Evolutionary conservation across 2,113 vertebrate genomes (phyloP), one percentile per base, ranked within the genome.

Genomic region (Phalacrocorax aristotelis): DNA sequence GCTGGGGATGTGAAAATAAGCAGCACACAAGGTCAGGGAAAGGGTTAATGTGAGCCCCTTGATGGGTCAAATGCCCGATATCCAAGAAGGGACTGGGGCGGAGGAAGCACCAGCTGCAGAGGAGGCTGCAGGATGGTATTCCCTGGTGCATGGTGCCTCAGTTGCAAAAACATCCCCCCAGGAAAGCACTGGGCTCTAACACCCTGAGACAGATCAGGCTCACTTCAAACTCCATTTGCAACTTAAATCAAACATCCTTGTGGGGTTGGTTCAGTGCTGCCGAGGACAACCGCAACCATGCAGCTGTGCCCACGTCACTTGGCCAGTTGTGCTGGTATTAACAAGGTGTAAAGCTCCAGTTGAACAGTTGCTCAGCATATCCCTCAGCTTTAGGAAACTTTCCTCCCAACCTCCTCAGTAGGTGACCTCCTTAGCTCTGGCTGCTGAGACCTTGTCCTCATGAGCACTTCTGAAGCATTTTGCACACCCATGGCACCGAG

Each of bases 401-500:
- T 82, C 20, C 40, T 92, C 46, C 48, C 30, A 54, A 36, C 12
- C 49, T 40, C 19, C 40, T 19, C 2, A 1, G 22, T 21, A 34
- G 15, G 32, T 66, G 74, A 78, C 14, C 57, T 38, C 51, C 46
- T 71, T 42, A 61, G n/a, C 29, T 71, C 60, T 38, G 10, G 38
- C 64, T 74, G 54, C 40, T 48, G 13, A 48, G 71, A 57, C 21
- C 58, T 52, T 3, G 17, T 42, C 44, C 60, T 61, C 23, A 4
- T 1, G 13, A 3, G 2, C 49, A 19, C 15, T 74, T 64, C n/a
- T 49, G 38, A 72, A 90, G 55, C 15, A 52, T 32, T 46, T 19
- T 0, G 21, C n/a, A 52, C 46, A 44, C 7, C 11, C 66, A 27
- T 26, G n/a, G 48, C 2, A 2, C 17, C 0, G 1, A 49, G 70